These are phyloP conservation scores for Calidris pygmaea DNA, from an alignment of 2,113 vertebrate species.

Conservation along the genomic window DNA sequence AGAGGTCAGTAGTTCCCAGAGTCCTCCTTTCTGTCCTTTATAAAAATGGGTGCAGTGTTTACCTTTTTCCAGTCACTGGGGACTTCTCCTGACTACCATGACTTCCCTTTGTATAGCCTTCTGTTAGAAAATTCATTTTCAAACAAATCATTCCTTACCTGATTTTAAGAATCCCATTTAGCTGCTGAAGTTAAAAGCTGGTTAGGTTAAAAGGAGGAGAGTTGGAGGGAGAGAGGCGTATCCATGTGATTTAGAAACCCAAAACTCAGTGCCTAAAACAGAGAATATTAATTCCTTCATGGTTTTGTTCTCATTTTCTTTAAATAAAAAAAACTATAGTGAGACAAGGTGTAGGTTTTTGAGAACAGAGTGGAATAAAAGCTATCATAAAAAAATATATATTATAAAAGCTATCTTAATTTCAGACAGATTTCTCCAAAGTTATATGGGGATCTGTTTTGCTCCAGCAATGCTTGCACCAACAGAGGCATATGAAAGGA, in stretches of 20 bases:
- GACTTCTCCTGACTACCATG: too few relatives aligned
- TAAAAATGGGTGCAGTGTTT: too few relatives aligned
- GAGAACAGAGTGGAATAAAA: neutral
- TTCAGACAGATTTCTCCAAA: neutral
- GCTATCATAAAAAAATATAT: neutral
- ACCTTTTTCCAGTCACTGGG: too few relatives aligned
- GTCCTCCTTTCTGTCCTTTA: too few relatives aligned
- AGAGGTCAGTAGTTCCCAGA: too few relatives aligned
- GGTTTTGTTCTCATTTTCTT: neutral
- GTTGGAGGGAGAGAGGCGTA: neutral
- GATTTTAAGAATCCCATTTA: neutral
- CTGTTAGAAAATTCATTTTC: neutral
- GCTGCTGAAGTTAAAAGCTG: neutral
- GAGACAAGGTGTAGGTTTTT: neutral
- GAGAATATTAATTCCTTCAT: neutral
- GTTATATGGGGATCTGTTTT: neutral
- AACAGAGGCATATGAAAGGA: neutral
- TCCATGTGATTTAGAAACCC: neutral
- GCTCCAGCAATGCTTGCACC: neutral
- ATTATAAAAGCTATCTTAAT: neutral
- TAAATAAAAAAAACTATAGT: neutral
- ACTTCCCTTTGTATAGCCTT: neutral
- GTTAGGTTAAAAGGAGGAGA: too few relatives aligned
- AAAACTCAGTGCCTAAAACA: neutral
- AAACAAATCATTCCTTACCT: neutral